Base-by-base conservation (phyloP, 1,140 invertebrate genomes). In the Drosophila asahinai region DNA sequence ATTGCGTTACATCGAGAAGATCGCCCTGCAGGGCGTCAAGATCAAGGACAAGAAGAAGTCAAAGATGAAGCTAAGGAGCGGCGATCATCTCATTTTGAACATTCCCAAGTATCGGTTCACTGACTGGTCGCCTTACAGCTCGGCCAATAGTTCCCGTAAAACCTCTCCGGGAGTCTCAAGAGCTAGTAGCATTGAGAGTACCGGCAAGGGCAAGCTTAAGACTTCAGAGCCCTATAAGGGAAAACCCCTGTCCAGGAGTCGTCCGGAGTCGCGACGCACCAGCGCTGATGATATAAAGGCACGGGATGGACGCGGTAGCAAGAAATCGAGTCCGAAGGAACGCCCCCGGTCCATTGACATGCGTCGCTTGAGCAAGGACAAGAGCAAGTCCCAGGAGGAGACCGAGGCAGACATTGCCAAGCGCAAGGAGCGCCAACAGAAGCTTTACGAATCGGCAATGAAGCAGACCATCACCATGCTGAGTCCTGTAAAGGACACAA, bases 381-480 rank as follows among this genome's bases (percentile, higher is more conserved):
- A 95, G 73, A 94, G 95, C 17, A 96, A 95, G 79, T 95, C 95
- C 8, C 95, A 95, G 81, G 95, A 96, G 91, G 95, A 96, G 72
- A 95, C 94, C 74, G 95, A 95, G 80, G 94, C 95, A 5, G 95
- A 95, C 83, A 95, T 95, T 72, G 95, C 94, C 14, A 96, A 96
- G 86, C 94, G 95, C 60, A 95, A 95, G 86, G 95, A 95, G 83
- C 94, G 95, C 63, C 95, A 96, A 81, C 95, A 96, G 86, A 95
- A 95, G 93, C 93, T 96, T 1, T 96, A 96, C 80, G 95, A 96
- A 93, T 95, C 95, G 19, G 95, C 95, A 8, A 94, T 96, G 76
- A 95, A 96, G 84, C 95, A 96, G 92, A 96, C 95, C 1, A 95
- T 96, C 83, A 96, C 95, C 3, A 92, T 96, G 72, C 94, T 96